Evolutionary conservation across 2,113 vertebrate species (phyloP), one percentile per base, ranked within the genome.

Genomic region (Promerops cafer): DNA sequence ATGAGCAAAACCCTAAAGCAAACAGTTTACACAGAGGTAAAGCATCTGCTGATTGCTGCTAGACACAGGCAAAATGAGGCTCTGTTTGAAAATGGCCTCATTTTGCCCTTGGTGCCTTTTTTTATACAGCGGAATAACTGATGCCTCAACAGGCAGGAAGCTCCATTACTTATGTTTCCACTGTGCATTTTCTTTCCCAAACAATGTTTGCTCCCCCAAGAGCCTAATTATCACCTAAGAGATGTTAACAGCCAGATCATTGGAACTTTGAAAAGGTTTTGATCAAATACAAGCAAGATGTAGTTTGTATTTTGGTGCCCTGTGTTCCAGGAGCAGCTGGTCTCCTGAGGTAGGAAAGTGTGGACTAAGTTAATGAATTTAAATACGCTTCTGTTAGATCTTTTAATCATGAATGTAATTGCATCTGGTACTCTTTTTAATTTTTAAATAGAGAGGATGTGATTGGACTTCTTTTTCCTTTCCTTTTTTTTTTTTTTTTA

Each of bases 211-310:
- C 87, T 96, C 89, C 87, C 94, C 92, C 95, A 85, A 83, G 94
- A 97, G 95, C 89, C 95, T 97, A 96, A 97, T 97, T 97, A 97
- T 94, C 93, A 96, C 94, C 89, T 96, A 94, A 96, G 96, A 97
- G 94, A 96, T 93, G 95, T 96, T 97, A 97, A 97, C 93, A 96
- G 91, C 87, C 93, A 70, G 86, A 95, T 97, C 92, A 94, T 39
- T 95, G 96, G 64, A 95, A 70, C 90, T 96, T 95, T 4, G 82
- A 63, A 93, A 94, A 96, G 95, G 85, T 96, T 97, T 94, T 94
- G 94, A 96, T 97, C 96, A 97, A 96, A 94, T 82, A 72, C 61
- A 57, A 96, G 87, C 82, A 96, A 94, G 92, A 96, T 91, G 93
- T 96, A 95, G 89, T 96, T 97, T 96, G 92, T 96, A 89, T 96